Base-by-base conservation (phyloP, 2,888 invertebrate species). In the Strigamia transsilvanica region DNA sequence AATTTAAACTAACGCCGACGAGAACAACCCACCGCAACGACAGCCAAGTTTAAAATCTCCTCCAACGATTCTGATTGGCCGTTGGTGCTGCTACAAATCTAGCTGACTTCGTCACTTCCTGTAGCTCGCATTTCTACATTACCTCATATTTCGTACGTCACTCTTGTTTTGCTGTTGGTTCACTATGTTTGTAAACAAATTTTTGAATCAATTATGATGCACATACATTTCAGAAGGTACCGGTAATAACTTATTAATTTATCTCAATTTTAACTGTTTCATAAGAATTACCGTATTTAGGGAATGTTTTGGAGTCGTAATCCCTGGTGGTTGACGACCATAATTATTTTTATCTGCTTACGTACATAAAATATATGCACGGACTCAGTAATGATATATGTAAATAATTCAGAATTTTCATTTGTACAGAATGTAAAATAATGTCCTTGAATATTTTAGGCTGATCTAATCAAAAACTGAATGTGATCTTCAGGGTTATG, bases 201-300 rank as follows among this genome's bases (percentile, higher is more conserved):
- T 51, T 51, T 51, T 51, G 51, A 15, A 38, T 7, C 12, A 42
- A 21, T 21, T n/a, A 79, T 79, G 79, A 41, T 79, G 38, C n/a
- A n/a, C n/a, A n/a, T 79, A 79, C 79, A 79, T 79, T 15, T 34
- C 79, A 10, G 34, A 21, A 79, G 79, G 79, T 79, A 79, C n/a
- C n/a, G n/a, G n/a, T n/a, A n/a, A n/a, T n/a, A n/a, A n/a, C n/a
- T 27, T 1, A 2, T 1, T 27, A 27, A 1, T 27, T 2, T 27
- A 27, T 27, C 27, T 3, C 3, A 27, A 27, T 27, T 27, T 27
- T 27, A 27, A 27, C 27, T 27, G 27, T 27, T 27, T 1, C 27
- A 27, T 27, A 27, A 27, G 1, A 27, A 27, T 27, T 27, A 2
- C 27, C 27, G 3, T 27, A 1, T 27, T 27, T 27, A 80, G 80